Evolutionary conservation across 2,113 vertebrate species (phyloP).

Genomic region (Gadus macrocephalus): DNA sequence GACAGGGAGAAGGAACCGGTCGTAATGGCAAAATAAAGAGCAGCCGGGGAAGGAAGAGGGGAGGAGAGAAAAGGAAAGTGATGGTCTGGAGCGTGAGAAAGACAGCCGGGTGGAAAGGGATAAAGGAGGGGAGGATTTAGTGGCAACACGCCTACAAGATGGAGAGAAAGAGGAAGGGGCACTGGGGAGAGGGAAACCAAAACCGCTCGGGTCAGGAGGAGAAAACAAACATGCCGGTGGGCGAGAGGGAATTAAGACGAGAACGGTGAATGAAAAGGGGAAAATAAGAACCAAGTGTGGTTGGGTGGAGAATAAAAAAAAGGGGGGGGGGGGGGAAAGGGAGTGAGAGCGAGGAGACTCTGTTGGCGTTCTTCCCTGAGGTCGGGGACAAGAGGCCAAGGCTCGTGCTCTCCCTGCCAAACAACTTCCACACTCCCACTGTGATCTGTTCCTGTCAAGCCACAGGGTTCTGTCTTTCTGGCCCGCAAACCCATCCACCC

Average conservation of each 20-base stretch:
- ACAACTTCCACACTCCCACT: slow-evolving; percentile 55
- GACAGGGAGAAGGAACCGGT: neutral
- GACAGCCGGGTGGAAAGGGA: slow-evolving; percentile 2
- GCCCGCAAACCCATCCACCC: neutral
- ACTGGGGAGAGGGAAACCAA: neutral
- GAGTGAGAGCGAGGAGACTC: slow-evolving; percentile 24
- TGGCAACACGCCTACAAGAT: slow-evolving; percentile 1
- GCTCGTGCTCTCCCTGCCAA: slow-evolving; percentile 46
- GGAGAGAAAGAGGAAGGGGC: slow-evolving; percentile 5
- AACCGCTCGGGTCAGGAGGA: too few species aligned
- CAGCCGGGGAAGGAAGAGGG: slow-evolving; percentile 22
- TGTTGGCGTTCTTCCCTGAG: slow-evolving; percentile 43
- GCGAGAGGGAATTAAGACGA: neutral
- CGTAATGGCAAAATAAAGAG: slow-evolving; percentile 19
- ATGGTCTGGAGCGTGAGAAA: slow-evolving; percentile 29
- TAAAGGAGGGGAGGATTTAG: slow-evolving; percentile 22
- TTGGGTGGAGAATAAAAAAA: neutral
- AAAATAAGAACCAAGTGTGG: neutral
- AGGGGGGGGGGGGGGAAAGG: neutral
- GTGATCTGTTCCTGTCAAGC: slow-evolving; percentile 43
- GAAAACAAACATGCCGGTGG: too few species aligned
- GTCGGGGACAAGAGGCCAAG: slow-evolving; percentile 39
- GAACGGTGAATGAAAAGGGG: neutral
- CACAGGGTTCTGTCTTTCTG: slow-evolving; percentile 13
- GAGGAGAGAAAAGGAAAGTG: slow-evolving; percentile 9